phyloP scores from a whole-genome alignment of 2,888 invertebrate genomes.

The Papilio demoleus region DNA sequence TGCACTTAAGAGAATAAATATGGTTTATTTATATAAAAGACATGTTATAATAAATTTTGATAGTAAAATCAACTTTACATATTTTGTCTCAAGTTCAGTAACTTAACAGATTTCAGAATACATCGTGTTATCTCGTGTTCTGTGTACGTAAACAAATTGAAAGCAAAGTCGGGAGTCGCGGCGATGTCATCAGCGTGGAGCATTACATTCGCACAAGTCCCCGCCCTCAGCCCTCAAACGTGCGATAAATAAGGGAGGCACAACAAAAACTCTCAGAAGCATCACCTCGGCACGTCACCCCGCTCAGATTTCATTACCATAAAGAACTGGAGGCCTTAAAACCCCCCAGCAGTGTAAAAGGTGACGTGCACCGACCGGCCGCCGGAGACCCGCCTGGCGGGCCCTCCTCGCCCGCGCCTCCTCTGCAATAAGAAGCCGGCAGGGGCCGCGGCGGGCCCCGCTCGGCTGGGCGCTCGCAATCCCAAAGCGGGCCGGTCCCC shows the following conservation, averaged over 20 bases:
- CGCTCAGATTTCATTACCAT: slow-evolving; percentile 84
- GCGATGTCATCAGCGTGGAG: slow-evolving; percentile 69
- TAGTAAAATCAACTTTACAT: neutral
- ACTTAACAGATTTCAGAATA: neutral
- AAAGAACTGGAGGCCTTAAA: slow-evolving; percentile 84
- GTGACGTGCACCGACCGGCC: slow-evolving; percentile 56
- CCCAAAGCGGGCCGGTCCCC: slow-evolving; percentile 68
- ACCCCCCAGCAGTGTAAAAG: slow-evolving; percentile 71
- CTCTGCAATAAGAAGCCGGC: slow-evolving; percentile 36
- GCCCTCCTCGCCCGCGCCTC: slow-evolving; percentile 38
- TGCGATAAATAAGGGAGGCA: slow-evolving; percentile 80
- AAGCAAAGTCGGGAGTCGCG: slow-evolving; percentile 45
- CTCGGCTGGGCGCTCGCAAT: slow-evolving; percentile 64
- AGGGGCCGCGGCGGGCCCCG: slow-evolving; percentile 52
- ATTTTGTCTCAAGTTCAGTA: neutral
- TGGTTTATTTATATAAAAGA: neutral
- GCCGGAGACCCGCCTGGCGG: slow-evolving; percentile 44
- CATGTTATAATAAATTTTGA: neutral
- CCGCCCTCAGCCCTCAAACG: slow-evolving; percentile 74
- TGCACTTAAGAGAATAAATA: too few relatives aligned
- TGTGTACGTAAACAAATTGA: slow-evolving; percentile 39
- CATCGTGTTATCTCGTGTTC: neutral
- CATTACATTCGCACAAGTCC: slow-evolving; percentile 75
- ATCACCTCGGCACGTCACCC: slow-evolving; percentile 82
- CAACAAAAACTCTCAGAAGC: slow-evolving; percentile 82